These are phyloP conservation scores for Prosopocoilus inquinatus DNA, from an alignment of 2,888 invertebrate genomes.

Conservation along the genomic window DNA sequence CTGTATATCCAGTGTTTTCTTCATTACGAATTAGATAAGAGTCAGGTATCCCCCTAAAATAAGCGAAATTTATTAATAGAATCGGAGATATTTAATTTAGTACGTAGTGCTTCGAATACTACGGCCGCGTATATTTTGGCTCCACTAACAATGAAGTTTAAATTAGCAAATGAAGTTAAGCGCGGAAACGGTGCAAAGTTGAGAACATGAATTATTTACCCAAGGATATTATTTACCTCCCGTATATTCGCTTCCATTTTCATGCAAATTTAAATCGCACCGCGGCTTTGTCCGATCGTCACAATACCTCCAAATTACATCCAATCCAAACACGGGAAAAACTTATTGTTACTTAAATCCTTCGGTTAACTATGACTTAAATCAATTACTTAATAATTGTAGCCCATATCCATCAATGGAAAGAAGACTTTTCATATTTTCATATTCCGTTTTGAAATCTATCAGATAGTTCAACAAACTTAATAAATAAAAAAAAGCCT, in stretches of 20 bases:
- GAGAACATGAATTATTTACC: neutral
- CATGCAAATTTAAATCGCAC: conserved; percentile 35
- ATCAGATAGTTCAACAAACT: no score
- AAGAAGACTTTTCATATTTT: no score
- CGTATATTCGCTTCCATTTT: conserved; percentile 30
- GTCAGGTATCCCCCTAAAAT: no score
- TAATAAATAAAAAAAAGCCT: no score
- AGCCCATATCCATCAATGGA: no score
- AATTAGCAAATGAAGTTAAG: conserved; percentile 14
- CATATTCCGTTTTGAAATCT: no score
- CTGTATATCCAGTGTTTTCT: no score
- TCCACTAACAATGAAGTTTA: conserved; percentile 9
- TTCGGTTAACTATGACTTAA: no score
- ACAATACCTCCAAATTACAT: conserved; percentile 27
- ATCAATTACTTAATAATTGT: no score
- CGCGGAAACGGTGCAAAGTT: conserved; percentile 2
- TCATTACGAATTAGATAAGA: no score
- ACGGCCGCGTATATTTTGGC: neutral
- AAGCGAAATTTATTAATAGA: conserved; percentile 1
- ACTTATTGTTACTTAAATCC: conserved; percentile 7
- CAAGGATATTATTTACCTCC: conserved; percentile 21
- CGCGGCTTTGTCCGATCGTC: conserved; percentile 33
- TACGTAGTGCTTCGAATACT: no score
- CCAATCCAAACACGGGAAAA: conserved; percentile 28
- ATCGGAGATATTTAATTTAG: no score